Evolutionary conservation across 2,888 invertebrate genomes (phyloP), one percentile per base, ranked within the genome.

Genomic region (Anodontia alba): DNA sequence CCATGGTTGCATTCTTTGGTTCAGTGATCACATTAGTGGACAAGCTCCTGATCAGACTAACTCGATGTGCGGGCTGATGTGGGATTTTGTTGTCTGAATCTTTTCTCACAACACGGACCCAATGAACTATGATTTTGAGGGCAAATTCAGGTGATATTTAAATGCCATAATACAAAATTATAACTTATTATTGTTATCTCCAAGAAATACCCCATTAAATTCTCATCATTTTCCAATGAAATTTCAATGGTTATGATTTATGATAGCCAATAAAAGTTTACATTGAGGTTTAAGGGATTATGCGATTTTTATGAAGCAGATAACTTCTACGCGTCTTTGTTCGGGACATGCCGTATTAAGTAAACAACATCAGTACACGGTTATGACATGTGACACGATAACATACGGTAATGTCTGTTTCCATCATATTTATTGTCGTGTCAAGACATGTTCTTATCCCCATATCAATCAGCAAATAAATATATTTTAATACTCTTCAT

Each of bases 401-500:
- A 57, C 57, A 10, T 62, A 38, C 7, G 12, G 12, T 38, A 62
- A 62, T 62, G 33, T 62, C 23, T 5, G 62, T 20, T 62, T 62
- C 62, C 33, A 33, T 62, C 33, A 62, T 62, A 26, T 69, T 69
- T 43, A 69, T 69, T 38, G 20, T 38, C 69, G 23, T 69, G 69
- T 69, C 69, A 69, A 69, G 46, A 69, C 69, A 29, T 43, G 69
- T 46, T 42, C 43, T 43, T 69, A 69, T 69, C 69, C 42, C 23
- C n/a, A 43, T 29, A 29, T 67, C 76, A 76, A 80, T 75, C 76
- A 72, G 49, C 69, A 73, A 76, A 72, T 42, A 33, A 36, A 31
- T 66, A 72, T 75, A 75, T 66, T 76, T 80, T 76, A n/a, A n/a
- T n/a, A n/a, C n/a, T n/a, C n/a, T n/a, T n/a, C n/a, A n/a, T n/a